Conservation (phyloP, 2,888 invertebrate species). For the Marasmarcha lunaedactyla region DNA sequence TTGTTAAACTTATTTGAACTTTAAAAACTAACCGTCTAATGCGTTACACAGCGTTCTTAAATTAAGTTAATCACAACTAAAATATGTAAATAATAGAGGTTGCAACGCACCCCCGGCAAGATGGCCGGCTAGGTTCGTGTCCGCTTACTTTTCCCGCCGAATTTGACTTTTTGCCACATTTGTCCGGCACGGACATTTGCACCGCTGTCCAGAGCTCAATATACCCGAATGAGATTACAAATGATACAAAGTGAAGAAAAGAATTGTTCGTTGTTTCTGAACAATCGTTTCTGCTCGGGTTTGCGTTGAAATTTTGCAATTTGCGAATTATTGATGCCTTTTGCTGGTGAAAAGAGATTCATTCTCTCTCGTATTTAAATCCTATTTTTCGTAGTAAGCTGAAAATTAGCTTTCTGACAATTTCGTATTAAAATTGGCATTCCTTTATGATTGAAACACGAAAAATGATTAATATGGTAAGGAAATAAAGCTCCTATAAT, state of each 20-base stretch:
- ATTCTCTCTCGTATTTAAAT: not conserved
- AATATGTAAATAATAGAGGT: too few species aligned
- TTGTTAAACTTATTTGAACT: too few species aligned
- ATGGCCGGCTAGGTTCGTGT: slow-evolving; percentile 37
- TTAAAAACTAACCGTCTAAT: too few species aligned
- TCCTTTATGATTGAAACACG: not conserved
- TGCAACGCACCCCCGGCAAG: too few species aligned
- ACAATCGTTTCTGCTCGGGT: slow-evolving; percentile 1
- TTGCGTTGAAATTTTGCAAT: slow-evolving; percentile 1
- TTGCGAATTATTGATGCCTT: slow-evolving; percentile 1
- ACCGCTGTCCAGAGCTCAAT: not conserved
- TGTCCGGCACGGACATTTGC: slow-evolving; percentile 14
- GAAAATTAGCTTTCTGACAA: not conserved
- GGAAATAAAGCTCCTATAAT: not conserved
- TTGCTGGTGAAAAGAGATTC: not conserved
- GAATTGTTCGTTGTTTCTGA: not conserved
- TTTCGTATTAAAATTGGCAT: not conserved
- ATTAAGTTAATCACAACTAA: too few species aligned
- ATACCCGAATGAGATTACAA: not conserved
- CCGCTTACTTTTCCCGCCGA: slow-evolving; percentile 41
- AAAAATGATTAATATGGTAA: not conserved
- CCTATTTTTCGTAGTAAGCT: not conserved
- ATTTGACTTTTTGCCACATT: slow-evolving; percentile 25
- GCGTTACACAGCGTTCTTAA: too few species aligned
- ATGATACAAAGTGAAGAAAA: slow-evolving; percentile 1